Percentiles rank a stretch among this genome's conserved stretches.
phyloP scores from a whole-genome alignment of 2,888 invertebrate genomes.

The Dryadula phaetusa region DNA sequence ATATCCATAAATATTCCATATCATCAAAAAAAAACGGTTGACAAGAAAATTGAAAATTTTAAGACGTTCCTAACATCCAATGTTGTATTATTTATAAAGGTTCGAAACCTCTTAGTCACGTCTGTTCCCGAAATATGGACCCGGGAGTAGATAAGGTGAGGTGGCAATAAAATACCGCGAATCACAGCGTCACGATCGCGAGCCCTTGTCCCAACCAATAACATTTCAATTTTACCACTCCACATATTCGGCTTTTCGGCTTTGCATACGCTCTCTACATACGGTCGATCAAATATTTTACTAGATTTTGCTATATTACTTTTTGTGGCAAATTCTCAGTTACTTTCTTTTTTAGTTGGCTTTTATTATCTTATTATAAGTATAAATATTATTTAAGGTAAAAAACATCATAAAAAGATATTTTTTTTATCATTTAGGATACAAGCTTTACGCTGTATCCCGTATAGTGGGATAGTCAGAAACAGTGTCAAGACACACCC shows the following conservation, averaged over 20 bases:
- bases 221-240: constrained; percentile 68
- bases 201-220: constrained; percentile 57
- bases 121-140: constrained; percentile 48
- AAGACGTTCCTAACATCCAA: constrained; percentile 32
- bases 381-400: background rate
- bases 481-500: too few relatives aligned
- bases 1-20: background rate
- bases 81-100: constrained; percentile 44
- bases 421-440: too few relatives aligned
- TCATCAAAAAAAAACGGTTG: background rate
- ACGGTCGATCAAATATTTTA: background rate
- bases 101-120: constrained; percentile 43
- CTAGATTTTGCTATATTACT: background rate
- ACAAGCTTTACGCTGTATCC: too few relatives aligned
- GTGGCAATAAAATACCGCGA: constrained; percentile 57
- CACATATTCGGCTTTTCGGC: constrained; percentile 60
- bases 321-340: background rate
- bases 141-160: constrained; percentile 53
- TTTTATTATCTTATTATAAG: too few relatives aligned
- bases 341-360: background rate
- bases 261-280: constrained; percentile 50
- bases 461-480: too few relatives aligned
- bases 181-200: constrained; percentile 50
- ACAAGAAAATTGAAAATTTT: constrained; percentile 31
- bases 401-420: too few relatives aligned